phyloP scores from a whole-genome alignment of 2,888 invertebrate species.

The Agrochola macilenta region DNA sequence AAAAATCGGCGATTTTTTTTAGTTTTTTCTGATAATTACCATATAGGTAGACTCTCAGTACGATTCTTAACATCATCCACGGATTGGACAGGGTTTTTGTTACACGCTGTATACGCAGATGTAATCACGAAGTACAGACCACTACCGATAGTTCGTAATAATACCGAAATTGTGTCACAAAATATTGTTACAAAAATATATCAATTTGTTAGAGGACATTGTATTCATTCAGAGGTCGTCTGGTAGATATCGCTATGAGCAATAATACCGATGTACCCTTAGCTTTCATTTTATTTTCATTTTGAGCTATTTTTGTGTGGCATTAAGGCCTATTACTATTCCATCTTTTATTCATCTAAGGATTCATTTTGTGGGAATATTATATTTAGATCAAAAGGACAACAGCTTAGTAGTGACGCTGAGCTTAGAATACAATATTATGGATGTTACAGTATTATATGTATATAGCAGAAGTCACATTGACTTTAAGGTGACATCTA shows the following conservation, averaged over 20 bases:
- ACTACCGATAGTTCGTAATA: neutral
- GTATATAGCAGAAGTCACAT: neutral
- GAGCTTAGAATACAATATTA: neutral
- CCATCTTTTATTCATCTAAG: constrained; percentile 14
- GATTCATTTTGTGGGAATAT: constrained; percentile 6
- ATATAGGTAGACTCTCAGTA: too few species aligned
- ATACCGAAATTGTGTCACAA: neutral
- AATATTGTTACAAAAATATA: neutral
- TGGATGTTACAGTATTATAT: neutral
- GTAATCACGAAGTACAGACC: neutral
- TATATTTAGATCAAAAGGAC: constrained; percentile 18
- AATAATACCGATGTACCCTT: neutral
- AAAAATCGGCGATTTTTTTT: too few species aligned
- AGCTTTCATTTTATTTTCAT: constrained; percentile 23
- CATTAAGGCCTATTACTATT: constrained; percentile 17
- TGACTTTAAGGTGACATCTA: neutral
- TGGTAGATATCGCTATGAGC: constrained; percentile 8
- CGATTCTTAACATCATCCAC: too few species aligned
- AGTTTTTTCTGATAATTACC: too few species aligned
- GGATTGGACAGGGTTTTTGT: too few species aligned
- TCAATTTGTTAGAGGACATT: constrained; percentile 12
- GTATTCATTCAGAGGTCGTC: constrained; percentile 12
- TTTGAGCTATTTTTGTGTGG: constrained; percentile 12
- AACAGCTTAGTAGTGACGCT: neutral
- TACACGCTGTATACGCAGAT: too few species aligned